Evolutionary conservation across 2,888 invertebrate species (phyloP).

Genomic region (Agrotis puta): DNA sequence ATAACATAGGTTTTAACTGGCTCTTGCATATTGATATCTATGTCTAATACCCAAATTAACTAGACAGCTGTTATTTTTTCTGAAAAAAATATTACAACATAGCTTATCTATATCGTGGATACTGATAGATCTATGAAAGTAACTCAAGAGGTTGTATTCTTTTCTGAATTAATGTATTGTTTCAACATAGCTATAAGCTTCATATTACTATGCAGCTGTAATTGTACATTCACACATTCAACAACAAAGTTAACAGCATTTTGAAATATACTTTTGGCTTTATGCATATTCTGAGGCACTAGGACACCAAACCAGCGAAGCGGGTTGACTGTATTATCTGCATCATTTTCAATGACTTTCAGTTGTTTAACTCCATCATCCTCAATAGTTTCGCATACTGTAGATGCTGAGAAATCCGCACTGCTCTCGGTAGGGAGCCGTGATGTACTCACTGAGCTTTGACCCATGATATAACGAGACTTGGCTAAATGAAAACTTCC

Average conservation of each 20-base stretch:
- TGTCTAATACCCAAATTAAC: too few species aligned
- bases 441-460: constrained; percentile 93
- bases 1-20: not conserved
- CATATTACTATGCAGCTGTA: constrained; percentile 87
- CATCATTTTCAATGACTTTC: constrained; percentile 78
- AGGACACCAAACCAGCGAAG: constrained; percentile 97
- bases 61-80: too few species aligned
- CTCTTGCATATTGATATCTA: too few species aligned
- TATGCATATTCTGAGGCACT: constrained; percentile 94
- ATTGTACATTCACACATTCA: constrained; percentile 93
- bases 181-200: constrained; percentile 77
- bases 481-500: constrained; percentile 95
- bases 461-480: constrained; percentile 94
- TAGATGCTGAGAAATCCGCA: constrained; percentile 83
- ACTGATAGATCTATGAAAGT: not conserved
- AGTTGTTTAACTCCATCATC: constrained; percentile 85
- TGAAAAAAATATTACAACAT: too few species aligned
- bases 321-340: constrained; percentile 91
- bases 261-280: constrained; percentile 94
- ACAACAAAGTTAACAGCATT: constrained; percentile 92
- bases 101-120: not conserved
- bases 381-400: constrained; percentile 79
- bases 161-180: constrained; percentile 71
- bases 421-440: constrained; percentile 93
- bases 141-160: constrained; percentile 34